phyloP scores from a whole-genome alignment of 2,888 invertebrate species.

The Dryobotodes eremita region DNA sequence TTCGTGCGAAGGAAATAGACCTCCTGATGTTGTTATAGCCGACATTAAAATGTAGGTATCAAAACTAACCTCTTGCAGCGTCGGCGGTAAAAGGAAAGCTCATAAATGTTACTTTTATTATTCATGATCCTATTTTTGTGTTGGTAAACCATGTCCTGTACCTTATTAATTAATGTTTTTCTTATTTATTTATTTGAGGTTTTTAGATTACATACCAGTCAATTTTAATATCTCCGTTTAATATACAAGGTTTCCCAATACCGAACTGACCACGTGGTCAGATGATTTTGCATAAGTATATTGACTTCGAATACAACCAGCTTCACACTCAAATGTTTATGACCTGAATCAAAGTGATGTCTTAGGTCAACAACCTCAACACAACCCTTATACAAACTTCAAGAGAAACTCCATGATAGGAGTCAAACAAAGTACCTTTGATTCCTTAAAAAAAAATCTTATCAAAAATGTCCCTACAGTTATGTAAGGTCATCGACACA shows the following conservation, averaged over 20 bases:
- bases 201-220: too few relatives aligned
- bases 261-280: neutral
- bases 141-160: too few relatives aligned
- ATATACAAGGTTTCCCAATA: neutral
- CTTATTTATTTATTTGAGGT: neutral
- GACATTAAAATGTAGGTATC: neutral
- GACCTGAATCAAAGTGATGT: slow-evolving; percentile 43
- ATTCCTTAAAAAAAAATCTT: slow-evolving; percentile 40
- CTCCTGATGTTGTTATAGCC: neutral
- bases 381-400: slow-evolving; percentile 24
- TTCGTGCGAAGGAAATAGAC: too few relatives aligned
- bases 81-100: too few relatives aligned
- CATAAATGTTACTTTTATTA: too few relatives aligned
- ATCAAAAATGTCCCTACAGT: slow-evolving; percentile 51
- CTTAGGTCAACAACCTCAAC: slow-evolving; percentile 37
- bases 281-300: slow-evolving; percentile 36
- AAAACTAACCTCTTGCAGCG: too few relatives aligned
- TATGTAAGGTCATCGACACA: slow-evolving; percentile 65
- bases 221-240: neutral
- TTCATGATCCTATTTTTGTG: too few relatives aligned
- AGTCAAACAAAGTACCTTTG: slow-evolving; percentile 32
- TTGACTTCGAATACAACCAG: neutral
- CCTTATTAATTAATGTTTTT: neutral
- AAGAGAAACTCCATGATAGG: slow-evolving; percentile 2
- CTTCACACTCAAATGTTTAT: slow-evolving; percentile 8